Percentiles rank a stretch among this genome's conserved stretches.
Evolutionary conservation across 2,113 vertebrate genomes (phyloP).

Genomic region (Oophaga pumilio): DNA sequence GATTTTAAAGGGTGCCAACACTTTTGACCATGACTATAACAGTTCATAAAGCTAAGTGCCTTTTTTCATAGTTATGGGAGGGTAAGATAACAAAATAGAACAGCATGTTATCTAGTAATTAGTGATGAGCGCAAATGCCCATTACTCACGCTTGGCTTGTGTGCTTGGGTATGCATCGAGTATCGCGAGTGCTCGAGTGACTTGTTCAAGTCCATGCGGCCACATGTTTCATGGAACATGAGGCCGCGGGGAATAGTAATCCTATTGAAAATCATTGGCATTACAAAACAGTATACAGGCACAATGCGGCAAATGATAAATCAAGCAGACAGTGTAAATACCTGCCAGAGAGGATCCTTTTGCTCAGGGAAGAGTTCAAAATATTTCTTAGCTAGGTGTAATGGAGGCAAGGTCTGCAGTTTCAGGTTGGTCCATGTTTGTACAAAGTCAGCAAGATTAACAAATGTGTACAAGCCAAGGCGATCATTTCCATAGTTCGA

Average conservation of each 20-base stretch:
- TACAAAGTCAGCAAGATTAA: constrained; percentile 89
- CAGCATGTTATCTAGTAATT: no score
- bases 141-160: no score
- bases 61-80: no score
- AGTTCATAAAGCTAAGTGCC: no score
- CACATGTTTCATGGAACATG: no score
- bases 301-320: background rate
- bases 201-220: no score
- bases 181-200: no score
- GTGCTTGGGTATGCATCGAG: no score
- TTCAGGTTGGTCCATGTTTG: constrained; percentile 88
- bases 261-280: background rate
- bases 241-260: background rate
- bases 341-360: constrained; percentile 95
- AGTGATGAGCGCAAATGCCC: no score
- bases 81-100: no score
- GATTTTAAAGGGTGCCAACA: no score
- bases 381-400: constrained; percentile 91
- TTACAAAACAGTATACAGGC: background rate
- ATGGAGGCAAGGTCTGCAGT: constrained; percentile 86
- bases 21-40: no score
- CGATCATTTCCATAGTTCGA: constrained; percentile 98
- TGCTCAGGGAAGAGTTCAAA: constrained; percentile 96
- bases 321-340: constrained; percentile 62
- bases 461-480: constrained; percentile 94